Percentiles rank a stretch among this genome's conserved stretches.
Evolutionary conservation across 2,797 vertebrate genomes (phyloP).

Genomic region (Syngnathus acus): DNA sequence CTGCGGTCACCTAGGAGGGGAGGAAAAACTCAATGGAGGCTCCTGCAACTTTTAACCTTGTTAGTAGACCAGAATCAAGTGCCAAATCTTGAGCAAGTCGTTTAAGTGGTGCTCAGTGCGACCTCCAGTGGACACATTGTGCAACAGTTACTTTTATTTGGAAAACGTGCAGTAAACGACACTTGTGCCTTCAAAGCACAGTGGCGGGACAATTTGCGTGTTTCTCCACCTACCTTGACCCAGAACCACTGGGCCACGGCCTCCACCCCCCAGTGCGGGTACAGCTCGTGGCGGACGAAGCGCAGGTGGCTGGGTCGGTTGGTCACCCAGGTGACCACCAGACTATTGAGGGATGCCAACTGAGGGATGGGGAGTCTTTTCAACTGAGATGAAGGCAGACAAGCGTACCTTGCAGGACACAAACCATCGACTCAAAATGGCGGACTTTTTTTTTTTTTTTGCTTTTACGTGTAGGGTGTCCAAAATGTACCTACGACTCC

Average conservation of each 20-base stretch:
- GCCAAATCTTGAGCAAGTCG: no score
- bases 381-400: conserved; percentile 79
- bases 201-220: background rate
- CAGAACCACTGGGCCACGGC: conserved; percentile 87
- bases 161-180: no score
- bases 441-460: background rate
- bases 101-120: no score
- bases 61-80: no score
- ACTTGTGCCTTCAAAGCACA: background rate
- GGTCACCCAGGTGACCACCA: conserved; percentile 92
- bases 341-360: conserved; percentile 74
- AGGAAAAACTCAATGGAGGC: background rate
- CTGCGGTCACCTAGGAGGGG: conserved; percentile 75
- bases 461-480: no score
- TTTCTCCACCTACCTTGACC: conserved; percentile 77
- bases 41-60: no score
- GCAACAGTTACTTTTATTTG: no score
- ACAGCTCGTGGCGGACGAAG: conserved; percentile 86
- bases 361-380: conserved; percentile 77
- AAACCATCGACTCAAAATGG: background rate
- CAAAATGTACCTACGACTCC: conserved; percentile 80
- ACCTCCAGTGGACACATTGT: no score
- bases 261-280: conserved; percentile 83
- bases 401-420: conserved; percentile 72
- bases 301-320: conserved; percentile 83